Evolutionary conservation across 2,113 vertebrate species (phyloP).

Genomic region (Zootoca vivipara): DNA sequence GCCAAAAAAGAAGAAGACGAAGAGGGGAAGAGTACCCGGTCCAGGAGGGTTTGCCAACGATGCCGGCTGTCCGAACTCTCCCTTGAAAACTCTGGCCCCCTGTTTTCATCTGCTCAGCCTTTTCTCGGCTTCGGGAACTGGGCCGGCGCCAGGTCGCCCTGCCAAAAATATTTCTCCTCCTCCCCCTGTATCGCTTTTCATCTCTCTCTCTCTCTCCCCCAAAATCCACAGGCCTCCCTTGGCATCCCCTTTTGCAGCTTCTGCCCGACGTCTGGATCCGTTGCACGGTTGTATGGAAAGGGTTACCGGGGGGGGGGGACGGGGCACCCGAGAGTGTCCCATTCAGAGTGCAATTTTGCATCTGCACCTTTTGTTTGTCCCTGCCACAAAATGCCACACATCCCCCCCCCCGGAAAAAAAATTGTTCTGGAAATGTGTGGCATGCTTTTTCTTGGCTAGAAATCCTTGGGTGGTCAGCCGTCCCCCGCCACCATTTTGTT

Average conservation of each 20-base stretch:
- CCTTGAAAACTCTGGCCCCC: background rate
- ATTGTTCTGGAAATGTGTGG: accelerated
- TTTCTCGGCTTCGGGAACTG: background rate
- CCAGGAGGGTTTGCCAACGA: background rate
- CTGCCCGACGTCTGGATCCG: background rate
- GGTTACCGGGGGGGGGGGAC: too few relatives aligned
- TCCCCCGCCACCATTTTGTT: background rate
- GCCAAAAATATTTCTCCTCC: background rate
- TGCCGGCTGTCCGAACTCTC: background rate
- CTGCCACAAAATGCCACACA: too few relatives aligned
- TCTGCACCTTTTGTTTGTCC: too few relatives aligned
- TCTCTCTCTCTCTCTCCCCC: background rate
- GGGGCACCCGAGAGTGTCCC: too few relatives aligned
- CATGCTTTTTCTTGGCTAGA: accelerated
- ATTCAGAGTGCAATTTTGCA: too few relatives aligned
- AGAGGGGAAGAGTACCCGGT: background rate
- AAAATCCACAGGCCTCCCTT: background rate
- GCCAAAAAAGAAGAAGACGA: background rate
- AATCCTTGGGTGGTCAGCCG: background rate
- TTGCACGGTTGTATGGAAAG: background rate
- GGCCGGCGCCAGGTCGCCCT: background rate
- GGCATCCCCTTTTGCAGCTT: background rate
- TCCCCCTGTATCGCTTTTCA: background rate
- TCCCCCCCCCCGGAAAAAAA: accelerated
- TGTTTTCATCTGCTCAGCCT: background rate